Evolutionary conservation across 1,140 invertebrate species (phyloP), one percentile per base, ranked within the genome.

Genomic region (Leptonema lineaticorne): DNA sequence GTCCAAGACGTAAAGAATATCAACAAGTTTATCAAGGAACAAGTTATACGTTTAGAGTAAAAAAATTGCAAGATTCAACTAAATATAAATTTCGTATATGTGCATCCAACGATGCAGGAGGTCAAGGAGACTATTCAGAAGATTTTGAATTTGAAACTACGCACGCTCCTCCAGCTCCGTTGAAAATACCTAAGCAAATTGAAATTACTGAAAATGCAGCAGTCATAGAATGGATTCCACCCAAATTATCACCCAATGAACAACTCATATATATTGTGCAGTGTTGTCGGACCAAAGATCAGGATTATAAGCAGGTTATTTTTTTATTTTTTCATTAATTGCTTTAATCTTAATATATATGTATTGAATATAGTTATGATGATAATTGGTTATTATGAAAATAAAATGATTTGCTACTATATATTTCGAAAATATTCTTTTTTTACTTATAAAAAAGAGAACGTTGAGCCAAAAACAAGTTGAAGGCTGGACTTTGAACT

Each of bases 21-120:
- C 87, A 90, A 69, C 82, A 86, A 20, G 88, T 94, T 16, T 95
- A 94, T 78, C 86, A 89, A 53, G 92, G 93, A 29, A 88, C 87
- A 18, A 87, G 85, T 66, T 85, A 88, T 67, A 87, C 85, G 64
- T 91, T 87, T 78, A 93, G 93, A 80, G 88, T 94, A 41, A 89
- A 89, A 74, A 90, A 91, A 77, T 79, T 96, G 67, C 85, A 88
- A 69, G 93, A 95, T 78, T 84, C 88, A 67, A 92, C 87, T 1
- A 79, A 81, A 18, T 95, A 95, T 78, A 85, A 84, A 74, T 95
- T 95, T 80, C 84, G 92, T 63, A 92, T 96, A 74, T 90, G 86
- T 73, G 92, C 92, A 45, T 85, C 87, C 62, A 94, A 92, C 78
- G 89, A 91, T 76, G 78, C 82, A 24, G 92, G 91, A 37, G 93